These are phyloP conservation scores for Harpalus rubripes DNA, from an alignment of 2,888 invertebrate species.

Conservation along the genomic window DNA sequence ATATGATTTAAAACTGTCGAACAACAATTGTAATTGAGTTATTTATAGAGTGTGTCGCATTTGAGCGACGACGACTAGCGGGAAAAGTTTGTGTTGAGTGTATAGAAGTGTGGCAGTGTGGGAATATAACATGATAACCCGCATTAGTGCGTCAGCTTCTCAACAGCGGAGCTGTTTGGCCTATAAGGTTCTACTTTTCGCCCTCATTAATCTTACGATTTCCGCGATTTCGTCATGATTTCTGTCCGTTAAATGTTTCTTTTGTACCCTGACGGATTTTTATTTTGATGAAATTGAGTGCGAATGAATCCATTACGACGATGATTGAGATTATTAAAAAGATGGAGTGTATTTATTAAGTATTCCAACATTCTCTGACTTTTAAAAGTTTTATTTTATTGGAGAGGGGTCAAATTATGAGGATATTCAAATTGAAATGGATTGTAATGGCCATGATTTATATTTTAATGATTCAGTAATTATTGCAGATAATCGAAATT, in stretches of 20 bases:
- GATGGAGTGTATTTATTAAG: conserved; percentile 52
- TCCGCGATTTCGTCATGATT: conserved; percentile 50
- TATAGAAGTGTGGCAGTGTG: conserved; percentile 18
- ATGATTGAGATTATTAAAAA: conserved; percentile 56
- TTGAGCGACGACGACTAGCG: not conserved
- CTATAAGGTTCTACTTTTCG: conserved; percentile 47
- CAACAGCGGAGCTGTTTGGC: conserved; percentile 11
- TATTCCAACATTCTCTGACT: conserved; percentile 33
- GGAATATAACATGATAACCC: conserved; percentile 32
- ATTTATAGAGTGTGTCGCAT: not conserved
- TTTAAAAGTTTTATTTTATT: conserved; percentile 39
- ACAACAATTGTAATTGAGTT: not conserved
- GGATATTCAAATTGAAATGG: conserved; percentile 45
- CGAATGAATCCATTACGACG: conserved; percentile 53
- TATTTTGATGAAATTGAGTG: conserved; percentile 61
- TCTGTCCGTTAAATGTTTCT: conserved; percentile 58
- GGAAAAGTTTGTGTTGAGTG: not conserved
- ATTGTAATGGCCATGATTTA: conserved; percentile 34
- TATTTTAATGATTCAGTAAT: conserved; percentile 47
- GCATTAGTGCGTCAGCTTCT: conserved; percentile 15
- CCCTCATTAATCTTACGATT: conserved; percentile 60
- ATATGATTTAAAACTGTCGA: not conserved
- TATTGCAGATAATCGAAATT: conserved; percentile 33
- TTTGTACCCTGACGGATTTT: conserved; percentile 57
- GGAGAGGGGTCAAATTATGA: conserved; percentile 34